Percentiles rank a stretch among this genome's conserved stretches.
These are phyloP conservation scores for Cirrhinus molitorella DNA, from an alignment of 2,797 vertebrate genomes.

Conservation along the genomic window DNA sequence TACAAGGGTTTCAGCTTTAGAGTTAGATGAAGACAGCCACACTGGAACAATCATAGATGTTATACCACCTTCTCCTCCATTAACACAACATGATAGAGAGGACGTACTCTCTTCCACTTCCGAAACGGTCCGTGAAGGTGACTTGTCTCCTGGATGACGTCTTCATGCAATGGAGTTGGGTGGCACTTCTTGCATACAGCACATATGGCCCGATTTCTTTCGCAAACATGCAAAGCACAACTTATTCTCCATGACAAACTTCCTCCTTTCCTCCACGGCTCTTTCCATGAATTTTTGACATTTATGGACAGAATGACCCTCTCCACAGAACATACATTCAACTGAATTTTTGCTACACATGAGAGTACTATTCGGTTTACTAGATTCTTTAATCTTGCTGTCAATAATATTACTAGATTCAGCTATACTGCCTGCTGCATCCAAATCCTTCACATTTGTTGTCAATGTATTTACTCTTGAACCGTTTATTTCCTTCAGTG, in stretches of 20 bases:
- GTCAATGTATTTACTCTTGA: constrained; percentile 20
- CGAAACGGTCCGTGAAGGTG: neutral
- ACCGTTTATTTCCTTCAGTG: constrained; percentile 24
- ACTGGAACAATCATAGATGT: neutral
- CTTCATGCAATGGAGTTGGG: constrained; percentile 20
- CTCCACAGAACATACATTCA: constrained; percentile 35
- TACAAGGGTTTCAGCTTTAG: neutral
- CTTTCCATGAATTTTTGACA: constrained; percentile 11
- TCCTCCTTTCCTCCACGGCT: constrained; percentile 14
- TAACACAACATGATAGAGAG: constrained; percentile 12
- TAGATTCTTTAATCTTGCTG: neutral
- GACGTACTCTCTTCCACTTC: neutral
- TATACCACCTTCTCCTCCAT: neutral
- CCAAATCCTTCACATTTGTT: neutral
- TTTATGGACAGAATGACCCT: constrained; percentile 34
- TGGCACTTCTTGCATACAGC: constrained; percentile 4
- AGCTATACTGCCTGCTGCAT: neutral
- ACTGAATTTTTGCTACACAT: neutral
- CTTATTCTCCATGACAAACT: constrained; percentile 40
- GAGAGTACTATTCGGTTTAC: neutral
- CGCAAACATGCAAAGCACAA: constrained; percentile 33
- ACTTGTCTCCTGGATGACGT: neutral
- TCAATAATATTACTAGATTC: neutral
- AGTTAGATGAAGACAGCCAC: neutral
- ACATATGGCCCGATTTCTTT: neutral